A percentile compares a stretch with the other conserved stretches of the same genome.
Evolutionary conservation across 2,797 vertebrate species (phyloP).

Genomic region (Manis javanica): DNA sequence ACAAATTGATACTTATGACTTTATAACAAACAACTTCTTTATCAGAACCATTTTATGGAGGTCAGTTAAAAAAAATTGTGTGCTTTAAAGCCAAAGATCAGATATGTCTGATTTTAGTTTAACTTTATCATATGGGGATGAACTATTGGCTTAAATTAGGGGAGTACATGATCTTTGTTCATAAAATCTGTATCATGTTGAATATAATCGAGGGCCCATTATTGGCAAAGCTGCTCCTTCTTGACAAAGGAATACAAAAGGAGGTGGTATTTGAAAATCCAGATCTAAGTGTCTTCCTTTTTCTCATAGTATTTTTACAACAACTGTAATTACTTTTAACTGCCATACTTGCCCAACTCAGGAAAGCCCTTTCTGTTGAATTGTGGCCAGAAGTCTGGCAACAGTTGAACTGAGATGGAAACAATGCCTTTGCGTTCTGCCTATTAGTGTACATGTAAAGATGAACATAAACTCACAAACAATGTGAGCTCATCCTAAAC

Average conservation of each 20-base stretch:
- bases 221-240: not conserved
- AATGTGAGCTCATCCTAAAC: not conserved
- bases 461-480: not conserved
- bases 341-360: not conserved
- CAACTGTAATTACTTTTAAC: not conserved
- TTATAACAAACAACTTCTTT: conserved; percentile 8
- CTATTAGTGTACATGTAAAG: not conserved
- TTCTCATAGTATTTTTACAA: conserved; percentile 7
- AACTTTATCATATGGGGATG: not conserved
- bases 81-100: not conserved
- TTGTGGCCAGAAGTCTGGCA: conserved; percentile 4
- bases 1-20: not conserved
- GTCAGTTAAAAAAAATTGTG: not conserved
- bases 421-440: not conserved
- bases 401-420: not conserved
- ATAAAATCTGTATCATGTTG: not conserved
- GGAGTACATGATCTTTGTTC: not conserved
- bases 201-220: not conserved
- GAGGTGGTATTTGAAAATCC: not conserved
- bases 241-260: not conserved
- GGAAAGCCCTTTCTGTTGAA: not conserved
- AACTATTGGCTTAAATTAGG: not conserved
- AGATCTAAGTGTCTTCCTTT: not conserved
- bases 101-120: not conserved
- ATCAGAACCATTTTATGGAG: not conserved